phyloP scores from a whole-genome alignment of 1,140 invertebrate genomes.

The Aleiodes sp. region DNA sequence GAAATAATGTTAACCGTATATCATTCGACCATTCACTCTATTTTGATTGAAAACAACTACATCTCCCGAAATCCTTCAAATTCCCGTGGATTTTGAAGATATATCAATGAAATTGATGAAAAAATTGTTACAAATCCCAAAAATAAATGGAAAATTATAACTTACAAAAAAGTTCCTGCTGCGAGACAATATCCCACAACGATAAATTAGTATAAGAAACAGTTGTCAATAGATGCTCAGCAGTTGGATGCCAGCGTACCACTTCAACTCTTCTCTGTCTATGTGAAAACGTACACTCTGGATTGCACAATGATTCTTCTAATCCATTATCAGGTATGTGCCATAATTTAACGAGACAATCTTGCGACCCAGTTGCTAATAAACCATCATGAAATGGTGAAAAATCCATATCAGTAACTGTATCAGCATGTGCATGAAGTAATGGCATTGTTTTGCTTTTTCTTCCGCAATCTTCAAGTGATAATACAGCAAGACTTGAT shows the following conservation, averaged over 20 bases:
- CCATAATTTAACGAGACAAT: slow-evolving; percentile 90
- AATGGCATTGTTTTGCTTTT: slow-evolving; percentile 86
- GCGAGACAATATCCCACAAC: slow-evolving; percentile 86
- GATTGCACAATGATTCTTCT: slow-evolving; percentile 79
- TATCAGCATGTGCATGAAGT: slow-evolving; percentile 86
- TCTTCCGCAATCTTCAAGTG: slow-evolving; percentile 85
- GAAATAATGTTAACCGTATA: no score
- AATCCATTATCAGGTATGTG: slow-evolving; percentile 83
- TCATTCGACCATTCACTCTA: no score
- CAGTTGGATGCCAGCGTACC: slow-evolving; percentile 86
- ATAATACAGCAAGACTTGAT: slow-evolving; percentile 86
- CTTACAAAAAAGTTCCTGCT: slow-evolving; percentile 83
- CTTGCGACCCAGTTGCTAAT: slow-evolving; percentile 89
- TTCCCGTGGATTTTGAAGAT: no score
- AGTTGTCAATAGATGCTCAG: slow-evolving; percentile 85
- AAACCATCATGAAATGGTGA: slow-evolving; percentile 94
- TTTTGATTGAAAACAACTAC: no score
- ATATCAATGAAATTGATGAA: neutral
- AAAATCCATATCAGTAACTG: slow-evolving; percentile 94
- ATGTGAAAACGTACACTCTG: slow-evolving; percentile 83
- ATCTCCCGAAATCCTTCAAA: no score
- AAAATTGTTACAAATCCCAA: no score
- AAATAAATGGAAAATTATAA: slow-evolving; percentile 36
- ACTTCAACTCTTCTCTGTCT: slow-evolving; percentile 85
- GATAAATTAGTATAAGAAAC: slow-evolving; percentile 82